Base-by-base conservation (phyloP, 2,113 vertebrate genomes). In the Eonycteris spelaea region DNA sequence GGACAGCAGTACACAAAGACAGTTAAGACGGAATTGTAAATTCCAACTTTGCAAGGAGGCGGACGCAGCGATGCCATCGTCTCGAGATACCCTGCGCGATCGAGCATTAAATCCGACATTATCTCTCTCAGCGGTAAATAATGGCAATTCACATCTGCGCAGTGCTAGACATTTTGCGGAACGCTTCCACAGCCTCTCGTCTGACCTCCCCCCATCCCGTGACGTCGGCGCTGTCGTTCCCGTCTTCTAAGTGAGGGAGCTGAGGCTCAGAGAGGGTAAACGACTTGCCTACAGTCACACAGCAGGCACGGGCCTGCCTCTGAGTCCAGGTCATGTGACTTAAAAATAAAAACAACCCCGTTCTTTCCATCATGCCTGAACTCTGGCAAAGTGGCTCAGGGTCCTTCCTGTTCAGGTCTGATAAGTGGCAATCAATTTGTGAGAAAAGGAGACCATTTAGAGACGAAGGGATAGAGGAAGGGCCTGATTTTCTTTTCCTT, bases 41-140 rank as follows among this genome's bases (percentile, higher is more conserved):
- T 28, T 78, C 33, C 33, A 6, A 7, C 30, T 74, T 30, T 7
- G 1, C 15, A 74, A 35, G 57, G n/a, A 40, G 38, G 26, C 22
- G 48, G 30, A 12, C 5, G 4, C 45, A 21, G n/a, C n/a, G n/a
- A 22, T 26, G 15, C 1, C 2, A 1, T 0, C 19, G 26, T 38
- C 57, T 75, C 12, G 30, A 84, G 33, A 22, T 12, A 13, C 22
- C 57, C 63, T 26, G 2, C 19, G 4, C 15, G 5, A 5, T 51
- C 51, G 68, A 86, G 57, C 7, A 1, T 48, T 87, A 7, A 14
- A 59, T 33, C 30, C 8, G 33, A 6, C 12, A 6, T 38, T 6
- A 15, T 71, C 65, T 80, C 30, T 80, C 38, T 68, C 35, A 63
- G 33, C 33, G n/a, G 35, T 14, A 55, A 91, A 63, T 65, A 16